phyloP scores from a whole-genome alignment of 2,797 vertebrate species.

The Salarias fasciatus region DNA sequence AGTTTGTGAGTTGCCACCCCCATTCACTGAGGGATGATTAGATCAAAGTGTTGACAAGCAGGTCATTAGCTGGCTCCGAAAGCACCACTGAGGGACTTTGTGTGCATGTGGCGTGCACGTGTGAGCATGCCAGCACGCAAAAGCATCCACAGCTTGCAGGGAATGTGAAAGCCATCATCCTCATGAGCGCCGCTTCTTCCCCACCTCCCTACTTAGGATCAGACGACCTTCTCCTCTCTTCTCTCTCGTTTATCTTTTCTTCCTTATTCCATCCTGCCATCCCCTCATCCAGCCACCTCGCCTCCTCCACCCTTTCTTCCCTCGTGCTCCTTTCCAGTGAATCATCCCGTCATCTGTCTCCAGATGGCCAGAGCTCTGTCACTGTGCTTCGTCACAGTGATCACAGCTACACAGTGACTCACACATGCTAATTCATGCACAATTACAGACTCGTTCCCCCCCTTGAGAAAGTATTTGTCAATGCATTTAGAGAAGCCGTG shows the following conservation, averaged over 20 bases:
- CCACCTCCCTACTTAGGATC: conserved; percentile 22
- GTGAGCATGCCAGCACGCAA: neutral
- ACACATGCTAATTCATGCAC: conserved; percentile 28
- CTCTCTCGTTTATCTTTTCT: conserved; percentile 1
- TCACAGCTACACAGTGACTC: conserved; percentile 57
- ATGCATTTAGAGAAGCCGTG: conserved; percentile 8
- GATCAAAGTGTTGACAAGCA: conserved; percentile 63
- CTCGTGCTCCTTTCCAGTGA: conserved; percentile 57
- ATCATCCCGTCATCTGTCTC: conserved; percentile 75
- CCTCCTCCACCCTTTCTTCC: conserved; percentile 14
- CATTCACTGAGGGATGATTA: conserved; percentile 54
- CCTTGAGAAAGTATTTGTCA: neutral
- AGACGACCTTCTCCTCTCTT: neutral
- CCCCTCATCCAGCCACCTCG: neutral
- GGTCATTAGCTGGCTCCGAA: conserved; percentile 50
- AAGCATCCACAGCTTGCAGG: neutral
- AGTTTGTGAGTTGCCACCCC: conserved; percentile 44
- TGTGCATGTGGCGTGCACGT: neutral
- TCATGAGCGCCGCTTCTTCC: conserved; percentile 15
- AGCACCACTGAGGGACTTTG: conserved; percentile 9
- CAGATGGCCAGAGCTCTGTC: conserved; percentile 76
- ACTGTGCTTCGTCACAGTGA: conserved; percentile 67
- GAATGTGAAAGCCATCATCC: conserved; percentile 19
- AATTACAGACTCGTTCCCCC: conserved; percentile 1
- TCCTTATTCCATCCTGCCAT: conserved; percentile 7